phyloP scores from a whole-genome alignment of 2,113 vertebrate species.

The Lasiurus borealis region DNA sequence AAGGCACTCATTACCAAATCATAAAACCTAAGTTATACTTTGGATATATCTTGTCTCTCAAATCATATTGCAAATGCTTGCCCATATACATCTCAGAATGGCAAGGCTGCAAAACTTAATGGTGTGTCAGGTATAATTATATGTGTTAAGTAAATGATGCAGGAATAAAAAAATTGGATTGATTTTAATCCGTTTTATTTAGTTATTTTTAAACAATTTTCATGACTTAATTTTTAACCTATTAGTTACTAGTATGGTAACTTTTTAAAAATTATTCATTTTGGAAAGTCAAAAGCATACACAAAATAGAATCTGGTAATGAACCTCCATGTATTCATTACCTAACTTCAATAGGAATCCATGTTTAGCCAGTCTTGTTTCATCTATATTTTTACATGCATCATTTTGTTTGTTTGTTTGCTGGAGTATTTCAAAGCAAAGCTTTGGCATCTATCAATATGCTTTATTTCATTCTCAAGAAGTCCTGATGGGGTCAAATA shows the following conservation, averaged over 20 bases:
- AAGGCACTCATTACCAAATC: not conserved
- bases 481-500: not conserved
- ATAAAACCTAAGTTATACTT: not conserved
- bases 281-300: conserved; percentile 27
- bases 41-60: not conserved
- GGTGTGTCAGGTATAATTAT: not conserved
- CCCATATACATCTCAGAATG: not conserved
- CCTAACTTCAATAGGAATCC: not conserved
- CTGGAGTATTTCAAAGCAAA: conserved; percentile 46
- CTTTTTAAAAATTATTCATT: not conserved
- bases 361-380: not conserved
- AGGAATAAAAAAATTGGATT: not conserved
- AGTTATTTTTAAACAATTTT: not conserved
- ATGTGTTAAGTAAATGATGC: not conserved
- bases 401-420: not conserved
- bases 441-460: not conserved
- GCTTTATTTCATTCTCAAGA: conserved; percentile 52
- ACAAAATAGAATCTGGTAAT: not conserved
- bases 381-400: not conserved
- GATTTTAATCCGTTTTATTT: not conserved
- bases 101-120: not conserved
- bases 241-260: not conserved
- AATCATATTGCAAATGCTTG: not conserved
- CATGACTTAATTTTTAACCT: conserved; percentile 45
- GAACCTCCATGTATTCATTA: not conserved